Evolutionary conservation across 2,888 invertebrate genomes (phyloP).

Genomic region (Chalcosyrphus nemorum): DNA sequence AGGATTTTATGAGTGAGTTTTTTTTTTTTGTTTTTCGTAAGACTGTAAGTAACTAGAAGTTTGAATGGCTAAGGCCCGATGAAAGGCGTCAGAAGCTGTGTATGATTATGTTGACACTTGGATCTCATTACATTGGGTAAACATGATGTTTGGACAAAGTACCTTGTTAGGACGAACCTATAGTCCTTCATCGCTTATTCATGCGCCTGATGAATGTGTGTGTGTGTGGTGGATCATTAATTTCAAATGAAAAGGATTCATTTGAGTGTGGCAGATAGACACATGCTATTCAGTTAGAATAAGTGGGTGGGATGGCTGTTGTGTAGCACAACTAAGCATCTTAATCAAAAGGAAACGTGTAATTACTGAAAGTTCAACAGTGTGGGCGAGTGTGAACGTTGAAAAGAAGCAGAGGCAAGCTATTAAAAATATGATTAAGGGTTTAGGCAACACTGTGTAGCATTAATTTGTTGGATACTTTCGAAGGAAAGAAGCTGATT

Average conservation of each 20-base stretch:
- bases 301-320: neutral
- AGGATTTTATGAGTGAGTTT: conserved; percentile 69
- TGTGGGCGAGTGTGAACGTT: neutral
- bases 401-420: neutral
- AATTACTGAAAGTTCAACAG: conserved; percentile 48
- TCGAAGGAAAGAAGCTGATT: neutral
- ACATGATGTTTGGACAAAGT: conserved; percentile 67
- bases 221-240: conserved; percentile 67
- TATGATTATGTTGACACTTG: conserved; percentile 72
- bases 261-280: conserved; percentile 43
- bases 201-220: too few relatives aligned
- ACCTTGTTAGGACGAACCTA: conserved; percentile 60
- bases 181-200: conserved; percentile 9
- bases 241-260: conserved; percentile 67
- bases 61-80: conserved; percentile 70
- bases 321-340: conserved; percentile 30
- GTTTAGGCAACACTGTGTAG: neutral
- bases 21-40: too few relatives aligned
- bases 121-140: conserved; percentile 72
- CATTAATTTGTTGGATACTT: neutral
- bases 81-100: conserved; percentile 56
- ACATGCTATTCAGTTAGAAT: conserved; percentile 36
- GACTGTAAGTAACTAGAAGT: conserved; percentile 34
- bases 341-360: conserved; percentile 66
- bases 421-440: neutral